Evolutionary conservation across 2,888 invertebrate genomes (phyloP).

Genomic region (Polymixis flavicincta): DNA sequence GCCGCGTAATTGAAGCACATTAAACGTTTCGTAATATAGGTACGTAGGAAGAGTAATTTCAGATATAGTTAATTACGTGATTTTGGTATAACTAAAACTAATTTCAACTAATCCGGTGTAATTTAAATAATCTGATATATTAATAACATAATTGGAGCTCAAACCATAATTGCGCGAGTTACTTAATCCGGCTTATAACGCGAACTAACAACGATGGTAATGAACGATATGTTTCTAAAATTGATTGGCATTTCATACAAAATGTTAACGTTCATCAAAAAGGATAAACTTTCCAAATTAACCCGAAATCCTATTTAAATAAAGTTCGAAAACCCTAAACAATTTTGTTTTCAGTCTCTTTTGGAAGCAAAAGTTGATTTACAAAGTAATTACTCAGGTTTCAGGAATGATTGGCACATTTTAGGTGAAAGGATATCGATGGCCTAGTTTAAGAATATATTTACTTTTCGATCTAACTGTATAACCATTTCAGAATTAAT

Average conservation of each 20-base stretch:
- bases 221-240: constrained; percentile 27
- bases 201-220: constrained; percentile 34
- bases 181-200: constrained; percentile 36
- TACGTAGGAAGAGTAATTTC: constrained; percentile 19
- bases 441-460: constrained; percentile 26
- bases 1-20: constrained; percentile 48
- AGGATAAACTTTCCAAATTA: constrained; percentile 45
- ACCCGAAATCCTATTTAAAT: constrained; percentile 33
- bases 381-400: constrained; percentile 50
- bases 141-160: constrained; percentile 31
- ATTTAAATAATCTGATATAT: constrained; percentile 39
- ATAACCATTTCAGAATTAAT: constrained; percentile 18
- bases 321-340: constrained; percentile 44
- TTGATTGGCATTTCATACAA: constrained; percentile 41
- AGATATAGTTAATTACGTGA: constrained; percentile 22
- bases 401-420: constrained; percentile 54
- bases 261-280: constrained; percentile 30
- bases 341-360: constrained; percentile 49
- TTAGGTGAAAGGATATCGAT: constrained; percentile 40
- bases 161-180: constrained; percentile 23
- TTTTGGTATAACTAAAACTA: constrained; percentile 37
- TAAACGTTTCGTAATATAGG: constrained; percentile 38
- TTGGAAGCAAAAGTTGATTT: constrained; percentile 37
- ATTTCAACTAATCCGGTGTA: constrained; percentile 34
- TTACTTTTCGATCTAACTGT: constrained; percentile 17